phyloP scores from a whole-genome alignment of 1,140 invertebrate species.

The Drosophila melanica region DNA sequence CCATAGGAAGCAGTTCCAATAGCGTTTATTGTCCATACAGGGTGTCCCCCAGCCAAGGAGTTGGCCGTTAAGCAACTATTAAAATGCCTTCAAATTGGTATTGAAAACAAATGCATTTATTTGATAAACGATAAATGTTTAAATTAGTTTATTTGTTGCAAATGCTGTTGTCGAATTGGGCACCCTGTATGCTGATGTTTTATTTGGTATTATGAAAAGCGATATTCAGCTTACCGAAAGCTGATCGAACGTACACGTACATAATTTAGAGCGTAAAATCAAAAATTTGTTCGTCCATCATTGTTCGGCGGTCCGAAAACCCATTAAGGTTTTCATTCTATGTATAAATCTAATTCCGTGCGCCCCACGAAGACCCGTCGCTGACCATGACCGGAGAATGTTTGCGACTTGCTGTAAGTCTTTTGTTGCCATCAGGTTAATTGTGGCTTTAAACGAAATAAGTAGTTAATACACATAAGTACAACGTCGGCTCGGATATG shows the following conservation, averaged over 20 bases:
- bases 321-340: slow-evolving; percentile 63
- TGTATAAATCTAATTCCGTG: slow-evolving; percentile 54
- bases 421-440: slow-evolving; percentile 47
- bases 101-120: too few relatives aligned
- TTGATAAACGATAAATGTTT: too few relatives aligned
- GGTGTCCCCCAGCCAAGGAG: slow-evolving; percentile 2
- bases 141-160: too few relatives aligned
- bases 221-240: slow-evolving; percentile 37
- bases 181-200: slow-evolving; percentile 33
- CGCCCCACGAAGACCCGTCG: slow-evolving; percentile 47
- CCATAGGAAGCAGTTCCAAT: slow-evolving; percentile 27
- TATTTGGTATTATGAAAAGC: slow-evolving; percentile 8
- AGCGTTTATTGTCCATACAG: slow-evolving; percentile 14
- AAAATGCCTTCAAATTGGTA: too few relatives aligned
- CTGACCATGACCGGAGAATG: slow-evolving; percentile 44
- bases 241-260: slow-evolving; percentile 54
- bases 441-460: slow-evolving; percentile 40
- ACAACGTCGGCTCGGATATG: slow-evolving; percentile 1
- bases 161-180: neutral
- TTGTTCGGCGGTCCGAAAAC: slow-evolving; percentile 56
- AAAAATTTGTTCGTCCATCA: slow-evolving; percentile 64
- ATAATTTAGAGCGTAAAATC: slow-evolving; percentile 73
- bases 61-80: neutral
- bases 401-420: slow-evolving; percentile 43
- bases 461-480: slow-evolving; percentile 46